Evolutionary conservation across 2,113 vertebrate species (phyloP), one percentile per base, ranked within the genome.

Genomic region (Bos indicus): DNA sequence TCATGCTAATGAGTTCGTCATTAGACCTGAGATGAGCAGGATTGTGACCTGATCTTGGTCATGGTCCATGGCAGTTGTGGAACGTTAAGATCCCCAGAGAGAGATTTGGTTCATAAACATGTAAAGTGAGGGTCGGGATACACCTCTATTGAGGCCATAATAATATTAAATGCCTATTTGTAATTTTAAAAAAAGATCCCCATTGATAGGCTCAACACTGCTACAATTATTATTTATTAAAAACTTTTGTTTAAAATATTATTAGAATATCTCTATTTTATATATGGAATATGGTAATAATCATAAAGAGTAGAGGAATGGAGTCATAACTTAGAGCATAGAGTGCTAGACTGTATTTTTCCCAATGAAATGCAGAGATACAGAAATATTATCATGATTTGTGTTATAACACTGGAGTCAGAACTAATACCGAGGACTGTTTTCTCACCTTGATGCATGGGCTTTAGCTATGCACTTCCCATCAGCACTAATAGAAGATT

Each of bases 381-480:
- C 88, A 95, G 91, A 97, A 98, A 96, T 98, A 97, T 97, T 96
- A 97, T 82, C 91, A 88, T 97, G 97, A 97, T 98, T 98, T 97
- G 96, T 98, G 91, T 96, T 95, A 40, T 83, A 97, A 95, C 77
- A 80, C 33, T 82, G 59, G 93, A 96, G 98, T 97, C 96, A 95
- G 93, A 97, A 90, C 95, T 96, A 97, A 97, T 83, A 62, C 62
- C 48, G 54, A 96, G 84, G 83, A 93, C 74, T 96, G 83, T 93
- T 98, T 97, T 91, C 93, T 98, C 94, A 94, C 40, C 96, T 88
- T 92, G 97, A 98, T 95, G 89, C 98, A 96, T 95, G 96, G 94
- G 97, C 80, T 84, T 90, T 90, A 96, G 97, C 87, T 80, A 6
- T 94, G 56, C 88, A 85, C 46, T 25, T 97, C 52, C 92, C 88